Evolutionary conservation across 2,113 vertebrate species (phyloP), one percentile per base, ranked within the genome.

Genomic region (Chloropsis cyanopogon): DNA sequence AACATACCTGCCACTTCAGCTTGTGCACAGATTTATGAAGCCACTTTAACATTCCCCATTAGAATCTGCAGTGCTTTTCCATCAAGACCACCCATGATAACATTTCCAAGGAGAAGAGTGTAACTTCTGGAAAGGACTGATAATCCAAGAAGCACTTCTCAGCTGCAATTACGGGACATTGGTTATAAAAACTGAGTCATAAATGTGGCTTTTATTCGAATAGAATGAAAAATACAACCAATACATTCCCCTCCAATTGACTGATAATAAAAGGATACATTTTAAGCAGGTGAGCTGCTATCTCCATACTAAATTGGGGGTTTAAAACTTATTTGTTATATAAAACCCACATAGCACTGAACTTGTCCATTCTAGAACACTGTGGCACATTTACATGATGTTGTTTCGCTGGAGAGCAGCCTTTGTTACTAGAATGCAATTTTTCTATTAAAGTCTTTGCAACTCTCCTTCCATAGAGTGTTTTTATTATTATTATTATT

Each of bases 391-490:
- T 94, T 68, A 64, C 41, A 19, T 53, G 65, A 66, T 59, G 61
- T 6, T 88, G 54, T 92, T 91, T 61, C 72, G 61, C 66, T 77
- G 75, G 78, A 93, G 49, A 88, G 68, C 41, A 63, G 78, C 26
- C 65, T 46, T n/a, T 76, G 47, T 70, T 85, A 81, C 66, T 72
- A 82, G 61, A 95, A 91, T 54, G 78, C 39, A 69, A 70, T 60
- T 91, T 87, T 91, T 72, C 66, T 85, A 37, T 81, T 86, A 88
- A 96, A 95, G 50, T 47, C 39, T 80, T 59, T 81, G 71, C 37
- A 86, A 68, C 42, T 63, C 42, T 84, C 47, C n/a, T 77, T 83
- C 76, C 79, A 93, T 18, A 63, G 50, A 77, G 35, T 35, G 37
- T 44, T 68, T 41, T 60, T 66, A 44, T 29, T 64, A 42, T 70